Base-by-base conservation (phyloP, 2,888 invertebrate genomes). In the Perdita meconis region DNA sequence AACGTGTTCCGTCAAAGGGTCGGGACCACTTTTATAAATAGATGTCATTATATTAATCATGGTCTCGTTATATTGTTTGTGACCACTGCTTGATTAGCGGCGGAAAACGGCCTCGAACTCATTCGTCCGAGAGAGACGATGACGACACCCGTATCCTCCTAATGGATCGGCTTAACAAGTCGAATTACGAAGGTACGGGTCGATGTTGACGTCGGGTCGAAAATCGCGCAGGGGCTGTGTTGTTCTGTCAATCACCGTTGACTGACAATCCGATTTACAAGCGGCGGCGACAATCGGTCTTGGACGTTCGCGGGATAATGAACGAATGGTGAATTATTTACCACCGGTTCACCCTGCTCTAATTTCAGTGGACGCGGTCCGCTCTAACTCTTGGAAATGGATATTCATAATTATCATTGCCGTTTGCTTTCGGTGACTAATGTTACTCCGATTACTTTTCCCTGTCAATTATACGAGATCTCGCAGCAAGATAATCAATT, bases 161-260 rank as follows among this genome's bases (percentile, higher is more conserved):
- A 84, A 84, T 84, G 78, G 84, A 80, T 72, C 75, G 55, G 73
- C 73, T 84, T 84, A 80, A 84, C 81, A 57, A 84, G 82, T 75
- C 73, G 71, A 85, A 83, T 85, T 80, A 82, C 76, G 56, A 42
- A 59, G 64, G 44, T 36, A 51, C 51, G 70, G 63, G 26, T 30
- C 24, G 47, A 59, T 67, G 74, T 83, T 80, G 81, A 79, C 56
- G 81, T 67, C 66, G 24, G 36, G 30, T 26, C 80, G 57, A 77
- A 81, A 83, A 77, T 59, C 68, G 70, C 44, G 38, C 42, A 2
- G 53, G 50, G 72, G 59, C 24, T 55, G 55, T 69, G 61, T 69
- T 64, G 60, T 68, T 70, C 55, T 70, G 78, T 67, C 81, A 73
- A 78, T 81, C 82, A 73, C 55, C 76, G 61, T 59, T 65, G 80